phyloP scores from a whole-genome alignment of 2,113 vertebrate species.

The Xyrauchen texanus region DNA sequence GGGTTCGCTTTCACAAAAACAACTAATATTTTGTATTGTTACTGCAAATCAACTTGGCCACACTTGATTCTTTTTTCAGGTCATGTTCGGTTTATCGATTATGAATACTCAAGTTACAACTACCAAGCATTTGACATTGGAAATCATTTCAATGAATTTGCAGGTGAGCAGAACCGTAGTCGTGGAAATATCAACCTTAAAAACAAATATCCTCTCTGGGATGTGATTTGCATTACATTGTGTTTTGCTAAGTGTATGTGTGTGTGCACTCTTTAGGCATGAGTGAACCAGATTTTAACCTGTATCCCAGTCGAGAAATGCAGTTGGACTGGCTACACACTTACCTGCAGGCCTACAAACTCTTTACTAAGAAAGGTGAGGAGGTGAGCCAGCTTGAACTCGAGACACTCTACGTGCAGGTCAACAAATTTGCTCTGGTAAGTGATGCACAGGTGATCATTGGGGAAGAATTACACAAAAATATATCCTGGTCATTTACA shows the following conservation, averaged over 20 bases:
- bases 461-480: no score
- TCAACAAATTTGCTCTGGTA: constrained; percentile 97
- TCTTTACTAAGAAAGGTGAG: constrained; percentile 71
- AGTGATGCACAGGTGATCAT: constrained; percentile 58
- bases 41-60: neutral
- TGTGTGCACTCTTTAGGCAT: constrained; percentile 77
- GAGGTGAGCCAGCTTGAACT: constrained; percentile 81
- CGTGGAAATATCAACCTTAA: neutral
- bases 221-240: neutral
- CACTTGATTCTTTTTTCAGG: constrained; percentile 66
- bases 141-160: constrained; percentile 98
- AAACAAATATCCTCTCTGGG: neutral
- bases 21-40: neutral
- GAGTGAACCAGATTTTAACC: constrained; percentile 84
- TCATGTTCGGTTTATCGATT: constrained; percentile 91
- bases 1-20: no score
- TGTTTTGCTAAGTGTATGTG: neutral
- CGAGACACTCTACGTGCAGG: constrained; percentile 89
- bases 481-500: no score
- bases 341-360: constrained; percentile 89
- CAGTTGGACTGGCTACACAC: constrained; percentile 88
- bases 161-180: constrained; percentile 75
- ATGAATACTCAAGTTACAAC: constrained; percentile 95
- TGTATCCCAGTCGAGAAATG: constrained; percentile 82
- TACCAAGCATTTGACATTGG: constrained; percentile 98